These are phyloP conservation scores for Caenorhabditis doughertyi DNA, from an alignment of 2,888 invertebrate genomes.

Conservation along the genomic window DNA sequence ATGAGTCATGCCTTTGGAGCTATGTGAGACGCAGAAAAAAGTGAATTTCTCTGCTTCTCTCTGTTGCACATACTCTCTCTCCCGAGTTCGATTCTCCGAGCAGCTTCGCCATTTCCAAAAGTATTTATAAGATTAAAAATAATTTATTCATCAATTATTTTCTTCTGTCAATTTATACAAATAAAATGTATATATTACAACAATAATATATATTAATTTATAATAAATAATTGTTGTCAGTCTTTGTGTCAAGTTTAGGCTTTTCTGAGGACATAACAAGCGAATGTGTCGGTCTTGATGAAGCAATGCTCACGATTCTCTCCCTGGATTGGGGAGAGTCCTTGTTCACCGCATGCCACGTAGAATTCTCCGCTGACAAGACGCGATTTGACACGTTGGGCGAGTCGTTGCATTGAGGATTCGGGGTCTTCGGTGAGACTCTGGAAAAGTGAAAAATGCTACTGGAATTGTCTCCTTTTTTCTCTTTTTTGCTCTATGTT, in stretches of 20 bases:
- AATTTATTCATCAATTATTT: too few species aligned
- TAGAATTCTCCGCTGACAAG: constrained; percentile 71
- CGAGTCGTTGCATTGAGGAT: constrained; percentile 67
- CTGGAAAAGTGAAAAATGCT: constrained; percentile 29
- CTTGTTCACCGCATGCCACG: constrained; percentile 71
- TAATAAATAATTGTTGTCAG: constrained; percentile 4
- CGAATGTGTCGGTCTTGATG: constrained; percentile 65
- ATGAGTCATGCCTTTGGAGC: too few species aligned
- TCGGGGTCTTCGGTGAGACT: constrained; percentile 67
- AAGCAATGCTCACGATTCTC: constrained; percentile 70
- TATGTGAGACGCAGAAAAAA: too few species aligned
- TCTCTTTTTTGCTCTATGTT: too few species aligned
- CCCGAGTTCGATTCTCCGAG: too few species aligned
- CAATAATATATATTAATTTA: constrained; percentile 10
- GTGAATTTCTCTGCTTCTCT: too few species aligned
- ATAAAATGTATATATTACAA: constrained; percentile 1
- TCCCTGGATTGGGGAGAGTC: constrained; percentile 67
- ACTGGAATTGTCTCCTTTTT: too few species aligned
- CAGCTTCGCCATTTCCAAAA: too few species aligned
- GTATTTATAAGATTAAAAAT: too few species aligned
- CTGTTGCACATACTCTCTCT: too few species aligned
- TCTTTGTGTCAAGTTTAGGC: constrained; percentile 58
- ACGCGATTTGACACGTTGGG: constrained; percentile 66
- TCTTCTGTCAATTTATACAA: background rate
- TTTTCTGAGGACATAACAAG: constrained; percentile 70